Evolutionary conservation across 1,140 invertebrate species (phyloP).

Genomic region (Solenopsis invicta): DNA sequence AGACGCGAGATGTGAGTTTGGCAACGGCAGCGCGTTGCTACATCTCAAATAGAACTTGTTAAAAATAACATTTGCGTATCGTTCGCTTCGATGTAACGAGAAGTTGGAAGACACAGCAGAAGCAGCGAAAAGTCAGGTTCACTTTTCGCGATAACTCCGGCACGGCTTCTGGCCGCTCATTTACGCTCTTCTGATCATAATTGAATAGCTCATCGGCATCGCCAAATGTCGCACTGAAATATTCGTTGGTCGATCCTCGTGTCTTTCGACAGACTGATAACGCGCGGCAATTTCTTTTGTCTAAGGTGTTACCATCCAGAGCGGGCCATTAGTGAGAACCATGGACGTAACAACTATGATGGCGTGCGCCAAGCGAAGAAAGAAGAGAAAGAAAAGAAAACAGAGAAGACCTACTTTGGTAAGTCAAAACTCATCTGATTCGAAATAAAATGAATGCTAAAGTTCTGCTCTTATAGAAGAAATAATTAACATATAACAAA

Average conservation of each 20-base stretch:
- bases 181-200: conserved; percentile 37
- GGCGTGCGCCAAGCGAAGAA: conserved; percentile 82
- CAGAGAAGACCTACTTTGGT: conserved; percentile 80
- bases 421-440: conserved; percentile 49
- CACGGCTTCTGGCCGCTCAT: conserved; percentile 22
- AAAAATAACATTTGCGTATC: conserved; percentile 78
- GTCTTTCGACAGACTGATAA: conserved; percentile 54
- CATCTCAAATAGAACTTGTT: conserved; percentile 78
- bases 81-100: conserved; percentile 22
- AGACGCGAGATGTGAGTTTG: conserved; percentile 74
- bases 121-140: conserved; percentile 66
- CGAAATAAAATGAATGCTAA: not conserved
- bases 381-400: conserved; percentile 85
- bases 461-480: not conserved
- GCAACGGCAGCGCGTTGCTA: conserved; percentile 76
- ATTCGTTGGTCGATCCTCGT: not conserved
- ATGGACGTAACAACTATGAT: conserved; percentile 75
- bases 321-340: conserved; percentile 83
- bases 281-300: conserved; percentile 70
- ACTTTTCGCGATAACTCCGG: conserved; percentile 52
- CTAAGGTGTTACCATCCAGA: conserved; percentile 85
- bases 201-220: conserved; percentile 2
- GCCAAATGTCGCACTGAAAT: conserved; percentile 48
- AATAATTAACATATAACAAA: not conserved
- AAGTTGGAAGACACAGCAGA: conserved; percentile 19